phyloP scores from a whole-genome alignment of 1,140 invertebrate species.

The Archegozetes longisetosus region DNA sequence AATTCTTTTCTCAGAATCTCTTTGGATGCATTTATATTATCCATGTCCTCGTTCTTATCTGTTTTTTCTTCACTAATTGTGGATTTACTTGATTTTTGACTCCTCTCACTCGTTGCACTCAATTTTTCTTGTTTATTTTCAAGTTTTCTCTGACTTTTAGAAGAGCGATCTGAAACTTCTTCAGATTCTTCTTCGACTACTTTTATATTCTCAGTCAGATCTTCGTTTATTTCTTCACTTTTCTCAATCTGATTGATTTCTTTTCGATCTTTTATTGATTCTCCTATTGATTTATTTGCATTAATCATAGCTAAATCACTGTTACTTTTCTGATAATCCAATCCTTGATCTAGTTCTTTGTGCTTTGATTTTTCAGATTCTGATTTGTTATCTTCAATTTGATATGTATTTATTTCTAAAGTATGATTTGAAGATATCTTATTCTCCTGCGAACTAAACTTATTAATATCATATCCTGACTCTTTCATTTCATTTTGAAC shows the following conservation, averaged over 20 bases:
- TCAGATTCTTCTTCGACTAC: conserved; percentile 20
- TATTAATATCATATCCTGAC: no score
- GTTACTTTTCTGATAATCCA: conserved; percentile 10
- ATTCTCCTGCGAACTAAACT: no score
- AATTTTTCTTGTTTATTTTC: no score
- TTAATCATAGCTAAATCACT: conserved; percentile 13
- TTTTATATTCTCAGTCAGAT: conserved; percentile 23
- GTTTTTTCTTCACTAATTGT: conserved; percentile 22
- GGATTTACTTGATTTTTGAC: conserved; percentile 10
- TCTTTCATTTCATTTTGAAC: no score
- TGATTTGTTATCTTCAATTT: no score
- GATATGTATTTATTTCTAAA: no score
- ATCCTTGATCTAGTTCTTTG: background rate
- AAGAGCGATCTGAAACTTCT: conserved; percentile 2
- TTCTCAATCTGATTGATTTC: conserved; percentile 20
- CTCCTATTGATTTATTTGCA: conserved; percentile 5
- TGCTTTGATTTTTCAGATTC: background rate
- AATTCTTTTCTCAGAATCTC: background rate
- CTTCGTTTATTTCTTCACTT: conserved; percentile 2
- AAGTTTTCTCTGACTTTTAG: no score
- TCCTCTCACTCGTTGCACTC: no score
- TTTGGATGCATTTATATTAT: background rate
- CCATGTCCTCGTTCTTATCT: conserved; percentile 19
- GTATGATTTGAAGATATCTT: no score
- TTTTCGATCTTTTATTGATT: background rate